A percentile compares a stretch with the other conserved stretches of the same genome.
Conservation (phyloP, 2,888 invertebrate genomes). For the Quadroppia sp. region DNA sequence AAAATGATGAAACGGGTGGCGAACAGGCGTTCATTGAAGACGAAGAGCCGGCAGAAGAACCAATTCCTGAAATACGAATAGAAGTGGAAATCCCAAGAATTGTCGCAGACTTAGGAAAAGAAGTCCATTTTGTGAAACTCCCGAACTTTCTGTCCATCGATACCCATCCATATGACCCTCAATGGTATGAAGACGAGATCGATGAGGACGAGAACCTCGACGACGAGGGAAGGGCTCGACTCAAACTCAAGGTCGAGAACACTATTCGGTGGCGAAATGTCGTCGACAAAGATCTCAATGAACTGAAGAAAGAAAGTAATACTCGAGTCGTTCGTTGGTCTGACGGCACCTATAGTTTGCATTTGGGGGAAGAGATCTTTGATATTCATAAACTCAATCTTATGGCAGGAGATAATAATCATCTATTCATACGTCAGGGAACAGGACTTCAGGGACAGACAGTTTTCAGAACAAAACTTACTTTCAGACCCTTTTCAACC, state of each 20-base stretch:
- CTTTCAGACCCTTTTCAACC: slow-evolving; percentile 96
- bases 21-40: slow-evolving; percentile 43
- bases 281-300: slow-evolving; percentile 70
- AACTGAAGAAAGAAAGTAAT: slow-evolving; percentile 82
- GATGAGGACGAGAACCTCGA: slow-evolving; percentile 97
- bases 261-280: slow-evolving; percentile 90
- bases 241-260: slow-evolving; percentile 72
- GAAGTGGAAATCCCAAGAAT: slow-evolving; percentile 97
- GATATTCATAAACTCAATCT: slow-evolving; percentile 92
- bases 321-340: slow-evolving; percentile 95
- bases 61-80: slow-evolving; percentile 83
- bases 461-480: slow-evolving; percentile 90
- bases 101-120: slow-evolving; percentile 81
- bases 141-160: slow-evolving; percentile 98
- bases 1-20: background rate
- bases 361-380: slow-evolving; percentile 95
- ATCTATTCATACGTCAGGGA: slow-evolving; percentile 94
- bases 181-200: slow-evolving; percentile 95
- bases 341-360: slow-evolving; percentile 93
- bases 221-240: slow-evolving; percentile 87
- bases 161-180: slow-evolving; percentile 89
- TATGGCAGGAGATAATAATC: slow-evolving; percentile 86
- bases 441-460: slow-evolving; percentile 97
- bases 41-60: slow-evolving; percentile 56
- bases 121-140: slow-evolving; percentile 90